Evolutionary conservation across 1,140 invertebrate genomes (phyloP).

Genomic region (Pogonomyrmex barbatus): DNA sequence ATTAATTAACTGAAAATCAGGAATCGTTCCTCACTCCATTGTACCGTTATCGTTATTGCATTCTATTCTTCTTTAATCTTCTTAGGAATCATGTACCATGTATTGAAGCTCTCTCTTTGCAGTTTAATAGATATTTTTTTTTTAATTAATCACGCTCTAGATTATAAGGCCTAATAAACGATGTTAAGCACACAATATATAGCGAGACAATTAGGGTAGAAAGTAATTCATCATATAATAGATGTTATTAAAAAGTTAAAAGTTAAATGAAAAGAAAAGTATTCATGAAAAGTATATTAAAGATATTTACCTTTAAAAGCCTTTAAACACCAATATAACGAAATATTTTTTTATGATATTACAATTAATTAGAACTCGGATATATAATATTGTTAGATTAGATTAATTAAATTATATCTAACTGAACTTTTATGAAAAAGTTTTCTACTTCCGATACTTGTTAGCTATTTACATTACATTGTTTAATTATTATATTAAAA

Average conservation of each 20-base stretch:
- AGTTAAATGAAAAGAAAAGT: too few species aligned
- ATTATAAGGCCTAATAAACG: neutral
- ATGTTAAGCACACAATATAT: neutral
- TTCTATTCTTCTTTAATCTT: conserved; percentile 7
- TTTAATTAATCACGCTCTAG: neutral
- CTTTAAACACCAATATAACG: neutral
- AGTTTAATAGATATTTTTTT: neutral
- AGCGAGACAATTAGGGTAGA: neutral
- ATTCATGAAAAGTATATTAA: neutral
- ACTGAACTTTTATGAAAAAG: neutral
- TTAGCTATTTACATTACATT: neutral
- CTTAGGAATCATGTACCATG: neutral
- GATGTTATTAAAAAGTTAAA: neutral
- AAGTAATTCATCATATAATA: neutral
- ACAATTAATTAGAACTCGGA: neutral
- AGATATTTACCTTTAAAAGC: neutral
- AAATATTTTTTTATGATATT: conserved; percentile 1
- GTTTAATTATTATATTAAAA: neutral
- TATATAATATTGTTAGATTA: neutral
- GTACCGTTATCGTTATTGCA: neutral
- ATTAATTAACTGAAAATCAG: conserved; percentile 82
- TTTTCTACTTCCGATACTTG: neutral
- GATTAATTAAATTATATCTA: neutral
- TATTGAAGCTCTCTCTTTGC: neutral
- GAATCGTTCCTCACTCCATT: conserved; percentile 8